Evolutionary conservation across 2,888 invertebrate genomes (phyloP).

Genomic region (Stenodera caucasica): DNA sequence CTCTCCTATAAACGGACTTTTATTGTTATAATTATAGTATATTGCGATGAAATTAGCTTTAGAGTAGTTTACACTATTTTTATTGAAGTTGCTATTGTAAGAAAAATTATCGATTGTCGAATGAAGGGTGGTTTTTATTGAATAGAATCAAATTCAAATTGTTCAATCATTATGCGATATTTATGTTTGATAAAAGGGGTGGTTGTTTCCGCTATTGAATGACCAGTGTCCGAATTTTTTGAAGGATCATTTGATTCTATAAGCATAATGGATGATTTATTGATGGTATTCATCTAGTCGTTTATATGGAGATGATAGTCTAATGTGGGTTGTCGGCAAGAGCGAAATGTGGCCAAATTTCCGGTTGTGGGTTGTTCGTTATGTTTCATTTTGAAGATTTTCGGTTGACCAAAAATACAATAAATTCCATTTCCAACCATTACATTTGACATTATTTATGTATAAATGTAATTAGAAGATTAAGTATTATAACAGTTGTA

Average conservation of each 20-base stretch:
- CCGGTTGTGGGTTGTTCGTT: slow-evolving; percentile 29
- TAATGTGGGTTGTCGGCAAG: slow-evolving; percentile 22
- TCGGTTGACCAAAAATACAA: slow-evolving; percentile 24
- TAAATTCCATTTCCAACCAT: slow-evolving; percentile 21
- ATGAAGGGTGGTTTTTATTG: neutral
- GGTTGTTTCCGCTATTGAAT: neutral
- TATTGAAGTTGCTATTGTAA: slow-evolving; percentile 16
- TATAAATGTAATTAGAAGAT: slow-evolving; percentile 30
- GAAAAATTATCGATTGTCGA: no score
- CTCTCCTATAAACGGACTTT: slow-evolving; percentile 21
- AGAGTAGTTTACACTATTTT: slow-evolving; percentile 22
- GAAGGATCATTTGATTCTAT: slow-evolving; percentile 49
- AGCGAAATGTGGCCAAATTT: slow-evolving; percentile 25
- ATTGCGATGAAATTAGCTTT: slow-evolving; percentile 19
- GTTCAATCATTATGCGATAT: slow-evolving; percentile 1
- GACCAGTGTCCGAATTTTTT: slow-evolving; percentile 47
- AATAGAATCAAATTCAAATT: slow-evolving; percentile 5
- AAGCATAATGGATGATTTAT: slow-evolving; percentile 29
- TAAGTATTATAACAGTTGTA: slow-evolving; percentile 31
- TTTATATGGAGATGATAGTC: slow-evolving; percentile 25
- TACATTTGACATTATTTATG: slow-evolving; percentile 3
- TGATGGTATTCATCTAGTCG: slow-evolving; percentile 22
- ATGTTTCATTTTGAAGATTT: slow-evolving; percentile 21
- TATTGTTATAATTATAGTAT: slow-evolving; percentile 23
- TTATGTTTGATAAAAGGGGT: neutral